These are phyloP conservation scores for Macrocentrus cingulum DNA, from an alignment of 1,140 invertebrate species.

Conservation along the genomic window DNA sequence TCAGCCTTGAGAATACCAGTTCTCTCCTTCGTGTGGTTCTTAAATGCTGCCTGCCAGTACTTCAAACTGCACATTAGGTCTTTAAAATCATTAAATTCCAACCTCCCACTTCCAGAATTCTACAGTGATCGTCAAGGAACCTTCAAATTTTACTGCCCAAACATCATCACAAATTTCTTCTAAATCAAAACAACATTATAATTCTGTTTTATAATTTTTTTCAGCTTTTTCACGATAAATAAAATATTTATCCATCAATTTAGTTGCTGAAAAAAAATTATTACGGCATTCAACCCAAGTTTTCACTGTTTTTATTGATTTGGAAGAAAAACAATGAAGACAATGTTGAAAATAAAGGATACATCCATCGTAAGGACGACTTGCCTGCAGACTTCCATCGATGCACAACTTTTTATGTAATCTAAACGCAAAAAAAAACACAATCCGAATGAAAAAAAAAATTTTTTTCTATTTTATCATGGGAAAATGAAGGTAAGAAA, in stretches of 20 bases:
- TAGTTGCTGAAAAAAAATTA: no score
- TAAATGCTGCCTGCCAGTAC: conserved; percentile 88
- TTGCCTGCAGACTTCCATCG: conserved; percentile 88
- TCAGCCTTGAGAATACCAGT: conserved; percentile 88
- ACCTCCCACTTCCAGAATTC: conserved; percentile 77
- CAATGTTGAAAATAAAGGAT: conserved; percentile 57
- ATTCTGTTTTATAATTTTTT: not conserved
- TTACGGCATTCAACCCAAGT: no score
- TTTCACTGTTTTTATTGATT: no score
- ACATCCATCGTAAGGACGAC: conserved; percentile 86
- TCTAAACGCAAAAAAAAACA: conserved; percentile 56
- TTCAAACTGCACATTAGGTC: conserved; percentile 91
- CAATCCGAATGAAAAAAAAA: not conserved
- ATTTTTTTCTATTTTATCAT: not conserved
- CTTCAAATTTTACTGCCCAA: not conserved
- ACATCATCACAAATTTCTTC: no score
- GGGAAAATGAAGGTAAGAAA: no score
- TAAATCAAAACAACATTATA: no score
- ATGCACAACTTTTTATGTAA: conserved; percentile 92
- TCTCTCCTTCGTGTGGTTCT: conserved; percentile 87
- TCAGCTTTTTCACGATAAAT: no score
- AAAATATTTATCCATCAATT: no score
- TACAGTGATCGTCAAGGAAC: conserved; percentile 55
- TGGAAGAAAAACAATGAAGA: not conserved
- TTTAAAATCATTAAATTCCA: conserved; percentile 86